These are phyloP conservation scores for Ennomos erosarius DNA, from an alignment of 2,888 invertebrate species.

Conservation along the genomic window DNA sequence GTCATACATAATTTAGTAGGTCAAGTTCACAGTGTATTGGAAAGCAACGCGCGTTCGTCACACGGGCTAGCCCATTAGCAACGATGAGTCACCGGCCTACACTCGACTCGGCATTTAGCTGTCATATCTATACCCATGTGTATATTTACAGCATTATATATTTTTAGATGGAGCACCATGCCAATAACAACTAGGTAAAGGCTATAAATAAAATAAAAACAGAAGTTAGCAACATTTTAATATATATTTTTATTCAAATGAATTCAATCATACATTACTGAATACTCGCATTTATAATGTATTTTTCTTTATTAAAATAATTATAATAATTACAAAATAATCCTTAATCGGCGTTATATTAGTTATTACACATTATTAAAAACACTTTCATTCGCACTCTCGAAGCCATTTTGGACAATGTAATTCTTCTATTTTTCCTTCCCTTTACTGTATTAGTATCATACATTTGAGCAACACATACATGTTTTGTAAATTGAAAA, in stretches of 20 bases:
- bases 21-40: conserved; percentile 19
- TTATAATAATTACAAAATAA: conserved; percentile 84
- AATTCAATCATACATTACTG: conserved; percentile 84
- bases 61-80: conserved; percentile 14
- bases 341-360: conserved; percentile 74
- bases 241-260: conserved; percentile 86
- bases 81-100: conserved; percentile 16
- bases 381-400: conserved; percentile 68
- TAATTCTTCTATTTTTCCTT: conserved; percentile 56
- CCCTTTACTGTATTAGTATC: conserved; percentile 41
- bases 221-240: conserved; percentile 84
- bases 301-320: conserved; percentile 80
- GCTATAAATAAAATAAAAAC: conserved; percentile 60
- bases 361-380: conserved; percentile 71
- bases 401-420: conserved; percentile 75
- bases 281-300: conserved; percentile 81
- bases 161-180: conserved; percentile 10
- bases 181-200: conserved; percentile 13
- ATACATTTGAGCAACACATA: conserved; percentile 74
- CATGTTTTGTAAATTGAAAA: conserved; percentile 60
- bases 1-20: conserved; percentile 8
- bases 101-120: conserved; percentile 1
- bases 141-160: background rate
- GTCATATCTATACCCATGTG: conserved; percentile 8
- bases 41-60: conserved; percentile 9